Evolutionary conservation across 2,797 vertebrate species (phyloP), one percentile per base, ranked within the genome.

Genomic region (Enteromius anoplus): DNA sequence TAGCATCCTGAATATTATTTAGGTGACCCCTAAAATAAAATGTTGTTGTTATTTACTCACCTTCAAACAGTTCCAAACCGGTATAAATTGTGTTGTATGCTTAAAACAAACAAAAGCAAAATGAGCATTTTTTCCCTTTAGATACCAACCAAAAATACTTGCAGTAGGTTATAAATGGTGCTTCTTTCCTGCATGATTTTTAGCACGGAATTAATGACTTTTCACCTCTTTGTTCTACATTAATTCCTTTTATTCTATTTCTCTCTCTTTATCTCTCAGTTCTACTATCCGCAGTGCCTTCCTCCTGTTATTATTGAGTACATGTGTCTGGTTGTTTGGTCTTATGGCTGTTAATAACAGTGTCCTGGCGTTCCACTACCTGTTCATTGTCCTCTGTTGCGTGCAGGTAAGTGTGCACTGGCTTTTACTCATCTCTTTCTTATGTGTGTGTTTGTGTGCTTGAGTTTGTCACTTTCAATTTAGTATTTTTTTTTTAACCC

Each of bases 311-410:
- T 95, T 99, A 88, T 93, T 99, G 86, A 96, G 97, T 94, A 96
- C 96, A 79, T 95, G 96, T 92, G 96, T 97, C 91, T 99, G 97
- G 98, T 94, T 99, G 78, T 98, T 98, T 92, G 98, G 97, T 84
- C 95, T 99, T 86, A 96, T 99, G 96, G 97, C 98, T 51, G 96
- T 99, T 88, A 99, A 99, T 94, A 98, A 99, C 95, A 99, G 97
- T 91, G 94, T 99, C 91, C 94, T 99, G 93, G 96, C 96, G 89
- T 99, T 99, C 94, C 96, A 99, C 95, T 99, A 99, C 94, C 96
- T 99, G 93, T 97, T 98, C 77, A 91, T 96, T 83, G 92, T 97
- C 87, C 96, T 99, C 91, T 99, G 97, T 90, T 94, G 97, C 29
- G 91, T 99, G 87, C 97, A 99, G 97, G 98, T 99, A 94, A 89